A percentile compares a stretch with the other conserved stretches of the same genome.
These are phyloP conservation scores for Pseudococcus viburni DNA, from an alignment of 2,888 invertebrate genomes.

Conservation along the genomic window DNA sequence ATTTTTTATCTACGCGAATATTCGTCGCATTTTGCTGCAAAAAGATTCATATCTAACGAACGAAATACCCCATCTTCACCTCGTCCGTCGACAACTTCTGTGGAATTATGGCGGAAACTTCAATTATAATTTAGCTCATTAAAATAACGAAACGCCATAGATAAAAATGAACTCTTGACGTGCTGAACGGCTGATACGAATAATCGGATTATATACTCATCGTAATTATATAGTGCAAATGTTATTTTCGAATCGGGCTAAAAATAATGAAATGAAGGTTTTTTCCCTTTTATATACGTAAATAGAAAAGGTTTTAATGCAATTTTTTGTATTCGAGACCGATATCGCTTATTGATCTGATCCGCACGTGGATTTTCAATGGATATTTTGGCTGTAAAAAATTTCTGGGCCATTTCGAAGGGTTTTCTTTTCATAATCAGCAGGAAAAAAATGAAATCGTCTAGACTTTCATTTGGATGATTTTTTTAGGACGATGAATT, in stretches of 20 bases:
- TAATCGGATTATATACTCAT: not conserved
- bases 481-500: too few species aligned
- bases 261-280: not conserved
- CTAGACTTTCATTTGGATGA: too few species aligned
- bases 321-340: not conserved
- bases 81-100: not conserved
- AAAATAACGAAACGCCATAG: not conserved
- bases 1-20: not conserved
- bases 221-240: not conserved
- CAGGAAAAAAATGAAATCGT: too few species aligned
- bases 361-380: not conserved
- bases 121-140: slow-evolving; percentile 11
- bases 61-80: not conserved
- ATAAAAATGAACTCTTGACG: not conserved
- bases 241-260: not conserved
- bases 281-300: not conserved
- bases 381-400: too few species aligned
- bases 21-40: not conserved
- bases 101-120: not conserved
- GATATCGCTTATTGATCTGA: not conserved
- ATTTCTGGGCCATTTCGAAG: too few species aligned
- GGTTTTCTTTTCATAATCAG: too few species aligned
- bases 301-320: not conserved
- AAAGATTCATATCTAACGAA: not conserved
- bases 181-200: not conserved